phyloP scores from a whole-genome alignment of 2,888 invertebrate genomes.

The Muscina levida region DNA sequence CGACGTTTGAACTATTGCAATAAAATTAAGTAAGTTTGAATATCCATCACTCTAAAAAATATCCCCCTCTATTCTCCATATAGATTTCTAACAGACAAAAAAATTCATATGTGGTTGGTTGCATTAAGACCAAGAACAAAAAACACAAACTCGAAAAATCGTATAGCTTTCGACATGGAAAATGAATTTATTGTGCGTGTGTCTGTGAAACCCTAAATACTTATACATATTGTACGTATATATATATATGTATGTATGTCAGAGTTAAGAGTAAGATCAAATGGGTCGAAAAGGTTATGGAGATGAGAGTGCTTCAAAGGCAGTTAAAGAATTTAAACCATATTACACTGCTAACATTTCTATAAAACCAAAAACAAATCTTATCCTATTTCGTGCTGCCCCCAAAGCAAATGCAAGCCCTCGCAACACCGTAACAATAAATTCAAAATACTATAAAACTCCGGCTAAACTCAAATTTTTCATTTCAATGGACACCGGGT shows the following conservation, averaged over 20 bases:
- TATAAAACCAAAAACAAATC: conserved; percentile 30
- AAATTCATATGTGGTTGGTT: conserved; percentile 48
- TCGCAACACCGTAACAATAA: conserved; percentile 7
- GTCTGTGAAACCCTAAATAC: no score
- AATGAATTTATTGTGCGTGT: conserved; percentile 48
- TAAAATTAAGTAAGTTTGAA: no score
- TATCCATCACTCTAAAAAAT: background rate
- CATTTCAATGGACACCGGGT: conserved; percentile 45
- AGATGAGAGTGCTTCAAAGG: conserved; percentile 16
- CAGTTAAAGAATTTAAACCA: background rate
- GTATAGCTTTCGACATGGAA: conserved; percentile 48
- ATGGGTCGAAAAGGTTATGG: background rate
- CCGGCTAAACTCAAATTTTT: conserved; percentile 53
- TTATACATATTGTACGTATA: no score
- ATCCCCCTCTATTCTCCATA: background rate
- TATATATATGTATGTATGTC: no score
- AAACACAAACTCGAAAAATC: conserved; percentile 37
- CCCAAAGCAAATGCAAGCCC: background rate
- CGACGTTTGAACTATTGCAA: no score
- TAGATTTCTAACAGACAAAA: conserved; percentile 14
- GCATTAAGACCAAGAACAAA: conserved; percentile 22
- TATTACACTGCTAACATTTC: background rate
- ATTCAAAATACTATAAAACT: conserved; percentile 46
- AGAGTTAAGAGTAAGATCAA: background rate
- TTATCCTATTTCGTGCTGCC: conserved; percentile 26